phyloP scores from a whole-genome alignment of 2,113 vertebrate species.

The Casuarius casuarius region DNA sequence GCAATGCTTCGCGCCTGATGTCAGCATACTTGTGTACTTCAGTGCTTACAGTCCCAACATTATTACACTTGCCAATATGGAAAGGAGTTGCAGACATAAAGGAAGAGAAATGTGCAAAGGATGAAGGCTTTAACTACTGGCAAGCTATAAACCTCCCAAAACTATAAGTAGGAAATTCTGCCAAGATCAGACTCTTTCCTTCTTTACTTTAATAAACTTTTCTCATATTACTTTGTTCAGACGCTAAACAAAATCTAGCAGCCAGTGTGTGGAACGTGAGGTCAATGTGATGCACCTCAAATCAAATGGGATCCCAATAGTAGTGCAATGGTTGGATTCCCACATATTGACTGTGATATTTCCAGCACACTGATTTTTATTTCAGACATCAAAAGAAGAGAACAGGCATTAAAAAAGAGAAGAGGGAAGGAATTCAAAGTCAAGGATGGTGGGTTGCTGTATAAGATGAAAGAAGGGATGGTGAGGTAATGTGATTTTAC shows the following conservation, averaged over 20 bases:
- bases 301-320: not conserved
- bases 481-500: not conserved
- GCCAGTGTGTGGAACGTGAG: not conserved
- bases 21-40: not conserved
- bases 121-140: not conserved
- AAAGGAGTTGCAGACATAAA: not conserved
- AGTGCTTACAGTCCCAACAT: not conserved
- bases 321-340: not conserved
- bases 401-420: not conserved
- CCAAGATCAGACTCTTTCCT: not conserved
- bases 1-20: not conserved
- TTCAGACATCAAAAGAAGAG: constrained; percentile 50
- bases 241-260: not conserved
- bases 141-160: not conserved
- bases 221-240: not conserved
- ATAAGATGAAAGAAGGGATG: constrained; percentile 11
- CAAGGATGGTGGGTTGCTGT: not conserved
- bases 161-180: not conserved
- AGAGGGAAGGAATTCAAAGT: not conserved
- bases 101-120: not conserved
- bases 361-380: constrained; percentile 43
- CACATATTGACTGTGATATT: not conserved
- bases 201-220: not conserved
- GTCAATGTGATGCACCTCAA: not conserved
- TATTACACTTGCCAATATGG: not conserved